Base-by-base conservation (phyloP, 2,113 vertebrate genomes). In the Oncorhynchus masou region DNA sequence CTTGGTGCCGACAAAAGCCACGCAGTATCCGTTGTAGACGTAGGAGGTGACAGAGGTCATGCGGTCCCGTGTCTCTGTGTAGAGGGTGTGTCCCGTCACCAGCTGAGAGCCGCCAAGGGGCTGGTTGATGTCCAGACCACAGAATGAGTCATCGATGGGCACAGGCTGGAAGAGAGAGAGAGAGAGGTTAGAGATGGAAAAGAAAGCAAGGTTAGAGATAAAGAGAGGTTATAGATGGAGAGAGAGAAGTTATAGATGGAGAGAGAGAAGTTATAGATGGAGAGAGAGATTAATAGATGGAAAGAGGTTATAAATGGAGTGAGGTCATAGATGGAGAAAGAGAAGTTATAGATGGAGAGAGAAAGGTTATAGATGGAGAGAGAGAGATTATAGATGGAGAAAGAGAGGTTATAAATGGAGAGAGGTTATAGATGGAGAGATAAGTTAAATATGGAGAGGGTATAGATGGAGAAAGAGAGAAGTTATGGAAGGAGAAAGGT, bases 81-180 rank as follows among this genome's bases (percentile, higher is more conserved):
- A 99, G 48, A 99, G 94, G 0, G 90, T 94, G 88, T 97, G 93
- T 2, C 98, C 97, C 0, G 96, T 96, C 81, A 99, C 97, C 1
- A 98, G 93, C 29, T 92, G 93, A 0, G 96, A 97, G 73, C 98
- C 98, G 15, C 98, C 98, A 1, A 99, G 94, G 0, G 98, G 98
- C 89, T 99, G 98, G 93, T 99, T 99, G 93, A 99, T 99, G 91
- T 99, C 98, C 29, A 99, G 90, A 70, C 98, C 98, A 0, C 98
- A 99, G 94, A 99, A 99, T 2, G 96, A 96, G 91, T 99, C 98
- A 20, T 99, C 97, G 0, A 99, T 99, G 73, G 97, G 97, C 66
- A 99, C 97, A 0, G 98, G 98, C 98, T 99, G 83, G 54, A 83
- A 49, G 49, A 20, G n/a, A 70, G 45, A 45, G 39, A 11, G 22